Conservation (phyloP, 2,888 invertebrate genomes). For the Ernsta delagoae region DNA sequence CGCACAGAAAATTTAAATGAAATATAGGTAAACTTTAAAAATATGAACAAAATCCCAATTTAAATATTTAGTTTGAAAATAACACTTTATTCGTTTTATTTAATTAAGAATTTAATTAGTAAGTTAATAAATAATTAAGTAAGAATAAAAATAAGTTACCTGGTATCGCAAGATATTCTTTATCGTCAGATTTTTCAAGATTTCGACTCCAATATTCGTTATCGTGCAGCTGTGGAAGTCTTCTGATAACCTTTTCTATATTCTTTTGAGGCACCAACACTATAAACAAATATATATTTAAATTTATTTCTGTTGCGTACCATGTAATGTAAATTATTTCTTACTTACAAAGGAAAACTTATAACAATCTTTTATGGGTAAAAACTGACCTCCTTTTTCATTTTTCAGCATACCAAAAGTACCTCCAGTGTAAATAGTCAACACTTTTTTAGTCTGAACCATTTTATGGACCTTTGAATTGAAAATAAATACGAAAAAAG, state of each 20-base stretch:
- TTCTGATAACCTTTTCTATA: constrained; percentile 69
- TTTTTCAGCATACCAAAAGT: constrained; percentile 98
- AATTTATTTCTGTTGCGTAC: too few relatives aligned
- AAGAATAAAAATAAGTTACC: constrained; percentile 49
- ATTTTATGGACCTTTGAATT: constrained; percentile 48
- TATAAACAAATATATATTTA: constrained; percentile 41
- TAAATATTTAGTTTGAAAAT: too few relatives aligned
- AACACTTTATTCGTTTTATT: too few relatives aligned
- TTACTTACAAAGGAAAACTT: too few relatives aligned
- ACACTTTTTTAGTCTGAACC: constrained; percentile 56
- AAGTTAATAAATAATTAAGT: too few relatives aligned
- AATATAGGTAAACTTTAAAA: too few relatives aligned
- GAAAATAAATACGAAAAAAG: not conserved
- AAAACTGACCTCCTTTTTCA: constrained; percentile 88
- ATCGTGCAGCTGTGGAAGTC: constrained; percentile 72
- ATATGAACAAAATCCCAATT: too few relatives aligned
- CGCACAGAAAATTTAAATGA: too few relatives aligned
- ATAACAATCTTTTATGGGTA: not conserved
- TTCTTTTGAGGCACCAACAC: constrained; percentile 76
- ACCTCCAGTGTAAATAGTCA: constrained; percentile 95
- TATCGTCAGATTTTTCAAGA: constrained; percentile 54
- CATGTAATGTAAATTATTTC: too few relatives aligned
- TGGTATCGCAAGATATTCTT: constrained; percentile 69
- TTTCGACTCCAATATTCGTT: constrained; percentile 61
- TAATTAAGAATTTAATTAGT: too few relatives aligned